phyloP scores from a whole-genome alignment of 2,797 vertebrate genomes.

The Paguma larvata region DNA sequence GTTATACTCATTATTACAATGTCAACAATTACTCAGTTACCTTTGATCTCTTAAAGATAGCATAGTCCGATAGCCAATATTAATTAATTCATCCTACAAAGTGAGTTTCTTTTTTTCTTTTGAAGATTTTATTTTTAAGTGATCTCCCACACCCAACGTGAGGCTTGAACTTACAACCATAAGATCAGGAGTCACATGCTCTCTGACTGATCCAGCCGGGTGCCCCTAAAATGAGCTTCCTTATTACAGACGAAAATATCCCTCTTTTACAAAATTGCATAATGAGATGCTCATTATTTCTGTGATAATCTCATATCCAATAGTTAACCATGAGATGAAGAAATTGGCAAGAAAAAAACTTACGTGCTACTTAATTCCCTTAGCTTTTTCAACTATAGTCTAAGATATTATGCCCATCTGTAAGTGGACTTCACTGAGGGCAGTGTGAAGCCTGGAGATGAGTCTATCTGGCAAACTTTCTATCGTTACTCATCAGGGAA shows the following conservation, averaged over 20 bases:
- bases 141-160: not conserved
- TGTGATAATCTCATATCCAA: not conserved
- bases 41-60: not conserved
- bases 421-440: not conserved
- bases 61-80: not conserved
- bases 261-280: constrained; percentile 11
- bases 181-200: not conserved
- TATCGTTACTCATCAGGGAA: not conserved
- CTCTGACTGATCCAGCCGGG: too few species aligned
- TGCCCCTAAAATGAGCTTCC: not conserved
- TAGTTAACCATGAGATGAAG: not conserved
- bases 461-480: not conserved
- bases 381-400: not conserved
- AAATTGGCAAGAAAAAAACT: constrained; percentile 15
- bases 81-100: constrained; percentile 28
- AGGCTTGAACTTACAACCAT: not conserved
- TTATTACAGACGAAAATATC: constrained; percentile 35
- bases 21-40: not conserved
- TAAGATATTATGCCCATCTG: not conserved
- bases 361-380: not conserved
- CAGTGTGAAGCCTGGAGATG: not conserved
- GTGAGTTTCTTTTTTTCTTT: not conserved
- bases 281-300: not conserved
- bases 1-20: not conserved
- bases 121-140: not conserved